Evolutionary conservation across 1,140 invertebrate species (phyloP).

Genomic region (Aphelenchoides fujianensis): DNA sequence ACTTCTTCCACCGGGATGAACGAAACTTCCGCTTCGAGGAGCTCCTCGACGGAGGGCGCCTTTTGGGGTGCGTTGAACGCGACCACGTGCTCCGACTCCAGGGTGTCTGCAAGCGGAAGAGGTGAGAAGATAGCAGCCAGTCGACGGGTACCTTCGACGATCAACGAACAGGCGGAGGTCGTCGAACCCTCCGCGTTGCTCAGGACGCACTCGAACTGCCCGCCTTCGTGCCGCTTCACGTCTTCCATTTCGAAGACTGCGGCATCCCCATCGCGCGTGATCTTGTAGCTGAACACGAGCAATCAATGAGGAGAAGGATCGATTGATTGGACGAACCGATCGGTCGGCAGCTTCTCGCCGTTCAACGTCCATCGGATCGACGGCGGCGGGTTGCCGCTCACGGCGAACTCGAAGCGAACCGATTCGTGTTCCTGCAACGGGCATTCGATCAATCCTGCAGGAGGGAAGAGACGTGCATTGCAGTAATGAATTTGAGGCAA

Average conservation of each 20-base stretch:
- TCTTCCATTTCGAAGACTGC: not conserved
- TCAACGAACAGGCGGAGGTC: not conserved
- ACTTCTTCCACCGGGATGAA: not conserved
- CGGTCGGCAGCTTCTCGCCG: not conserved
- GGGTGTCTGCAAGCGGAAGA: not conserved
- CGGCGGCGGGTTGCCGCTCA: not conserved
- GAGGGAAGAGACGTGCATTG: not conserved
- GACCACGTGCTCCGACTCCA: not conserved
- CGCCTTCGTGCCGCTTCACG: not conserved
- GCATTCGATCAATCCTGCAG: no score
- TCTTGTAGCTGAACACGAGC: not conserved
- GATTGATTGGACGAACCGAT: not conserved
- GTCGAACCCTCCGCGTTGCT: not conserved
- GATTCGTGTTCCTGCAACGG: not conserved
- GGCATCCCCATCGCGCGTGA: not conserved
- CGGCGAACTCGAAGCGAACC: not conserved
- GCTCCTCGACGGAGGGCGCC: not conserved
- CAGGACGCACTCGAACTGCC: not conserved
- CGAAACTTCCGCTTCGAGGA: not conserved
- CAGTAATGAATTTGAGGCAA: not conserved
- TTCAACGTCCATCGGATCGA: slow-evolving; percentile 1
- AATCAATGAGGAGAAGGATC: not conserved
- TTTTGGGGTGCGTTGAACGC: not conserved
- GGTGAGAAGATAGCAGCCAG: no score
- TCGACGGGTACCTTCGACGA: not conserved